These are phyloP conservation scores for Drosophila lacertosa DNA, from an alignment of 1,140 invertebrate genomes.

Conservation along the genomic window DNA sequence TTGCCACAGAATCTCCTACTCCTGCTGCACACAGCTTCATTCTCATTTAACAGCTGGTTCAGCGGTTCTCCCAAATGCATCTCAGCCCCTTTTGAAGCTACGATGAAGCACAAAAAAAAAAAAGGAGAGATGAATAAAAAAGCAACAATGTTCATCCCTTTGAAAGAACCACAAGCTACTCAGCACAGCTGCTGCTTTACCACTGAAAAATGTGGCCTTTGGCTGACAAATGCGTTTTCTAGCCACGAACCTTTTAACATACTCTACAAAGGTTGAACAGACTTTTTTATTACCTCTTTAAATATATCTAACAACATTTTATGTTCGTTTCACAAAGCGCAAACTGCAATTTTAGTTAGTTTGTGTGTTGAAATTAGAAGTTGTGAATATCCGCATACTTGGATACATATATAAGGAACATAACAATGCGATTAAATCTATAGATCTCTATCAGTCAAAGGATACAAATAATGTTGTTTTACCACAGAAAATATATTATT, in stretches of 20 bases:
- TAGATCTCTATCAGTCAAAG: too few relatives aligned
- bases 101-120: too few relatives aligned
- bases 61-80: conserved; percentile 22
- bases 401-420: too few relatives aligned
- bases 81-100: conserved; percentile 13
- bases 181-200: conserved; percentile 46
- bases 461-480: too few relatives aligned
- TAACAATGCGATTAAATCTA: too few relatives aligned
- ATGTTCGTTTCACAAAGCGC: too few relatives aligned
- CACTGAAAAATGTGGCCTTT: conserved; percentile 14
- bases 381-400: too few relatives aligned
- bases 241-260: background rate
- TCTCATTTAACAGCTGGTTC: conserved; percentile 24
- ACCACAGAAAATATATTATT: too few relatives aligned
- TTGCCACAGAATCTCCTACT: conserved; percentile 31
- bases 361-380: too few relatives aligned
- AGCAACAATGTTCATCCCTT: conserved; percentile 10
- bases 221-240: background rate
- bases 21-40: conserved; percentile 12
- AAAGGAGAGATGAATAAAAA: background rate
- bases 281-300: too few relatives aligned
- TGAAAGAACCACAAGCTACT: conserved; percentile 14
- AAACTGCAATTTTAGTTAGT: too few relatives aligned
- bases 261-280: background rate
- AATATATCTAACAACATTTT: too few relatives aligned